These are phyloP conservation scores for Nomada hirtipes DNA, from an alignment of 2,888 invertebrate species.

Conservation along the genomic window DNA sequence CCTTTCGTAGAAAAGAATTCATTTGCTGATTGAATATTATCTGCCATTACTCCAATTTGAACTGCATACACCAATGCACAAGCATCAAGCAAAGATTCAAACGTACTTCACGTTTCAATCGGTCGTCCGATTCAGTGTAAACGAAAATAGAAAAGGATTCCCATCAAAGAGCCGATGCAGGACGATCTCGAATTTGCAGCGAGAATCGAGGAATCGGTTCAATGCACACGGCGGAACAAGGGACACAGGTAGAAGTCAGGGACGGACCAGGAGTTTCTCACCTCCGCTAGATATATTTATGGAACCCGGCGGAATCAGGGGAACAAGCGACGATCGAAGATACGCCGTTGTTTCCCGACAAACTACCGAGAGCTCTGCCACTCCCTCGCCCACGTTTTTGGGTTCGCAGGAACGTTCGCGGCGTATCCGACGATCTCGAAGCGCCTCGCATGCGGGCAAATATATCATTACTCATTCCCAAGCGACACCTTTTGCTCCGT, in stretches of 20 bases:
- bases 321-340: constrained; percentile 61
- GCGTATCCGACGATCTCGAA: constrained; percentile 74
- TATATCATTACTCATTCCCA: constrained; percentile 77
- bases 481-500: constrained; percentile 71
- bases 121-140: too few species aligned
- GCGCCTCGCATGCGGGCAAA: constrained; percentile 73
- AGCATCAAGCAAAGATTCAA: too few species aligned
- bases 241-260: constrained; percentile 13
- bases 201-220: background rate
- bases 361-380: constrained; percentile 60
- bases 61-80: too few species aligned
- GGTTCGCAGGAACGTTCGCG: constrained; percentile 64
- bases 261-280: constrained; percentile 16
- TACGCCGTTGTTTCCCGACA: constrained; percentile 68
- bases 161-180: background rate
- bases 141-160: background rate
- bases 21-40: constrained; percentile 41
- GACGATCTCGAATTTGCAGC: too few species aligned
- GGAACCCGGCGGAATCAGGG: background rate
- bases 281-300: constrained; percentile 22
- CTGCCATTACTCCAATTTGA: background rate
- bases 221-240: background rate
- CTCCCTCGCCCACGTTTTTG: constrained; percentile 64
- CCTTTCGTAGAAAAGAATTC: constrained; percentile 2
- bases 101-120: too few species aligned